These are phyloP conservation scores for Pteromalus puparum DNA, from an alignment of 1,140 invertebrate species.

Conservation along the genomic window DNA sequence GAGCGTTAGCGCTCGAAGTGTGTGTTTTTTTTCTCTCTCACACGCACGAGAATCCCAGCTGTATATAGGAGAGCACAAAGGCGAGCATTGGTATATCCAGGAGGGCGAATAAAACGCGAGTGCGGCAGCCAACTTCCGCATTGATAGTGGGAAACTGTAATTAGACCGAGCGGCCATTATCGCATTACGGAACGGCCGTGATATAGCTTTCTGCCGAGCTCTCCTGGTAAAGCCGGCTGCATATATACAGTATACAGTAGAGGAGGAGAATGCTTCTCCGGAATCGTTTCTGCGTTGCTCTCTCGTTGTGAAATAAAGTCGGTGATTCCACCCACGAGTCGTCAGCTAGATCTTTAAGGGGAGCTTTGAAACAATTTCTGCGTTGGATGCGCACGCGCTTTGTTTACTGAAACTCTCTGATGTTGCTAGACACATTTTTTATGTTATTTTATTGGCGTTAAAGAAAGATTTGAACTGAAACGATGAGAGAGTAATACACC, in stretches of 20 bases:
- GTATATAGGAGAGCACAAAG: not conserved
- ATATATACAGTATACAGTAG: too few species aligned
- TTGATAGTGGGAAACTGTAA: conserved; percentile 30
- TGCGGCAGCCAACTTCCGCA: not conserved
- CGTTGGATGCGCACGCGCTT: too few species aligned
- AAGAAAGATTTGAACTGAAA: too few species aligned
- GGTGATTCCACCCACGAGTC: too few species aligned
- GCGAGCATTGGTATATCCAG: conserved; percentile 24
- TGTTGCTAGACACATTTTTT: too few species aligned
- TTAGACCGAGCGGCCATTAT: conserved; percentile 29
- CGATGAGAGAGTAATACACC: too few species aligned
- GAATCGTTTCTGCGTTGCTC: not conserved
- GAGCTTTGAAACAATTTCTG: not conserved
- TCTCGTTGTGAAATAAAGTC: conserved; percentile 3
- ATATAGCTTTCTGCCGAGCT: not conserved
- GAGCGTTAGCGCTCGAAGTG: not conserved
- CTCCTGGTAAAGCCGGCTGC: not conserved
- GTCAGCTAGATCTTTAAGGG: not conserved
- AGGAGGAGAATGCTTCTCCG: too few species aligned
- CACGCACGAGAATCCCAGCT: not conserved
- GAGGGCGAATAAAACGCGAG: conserved; percentile 5
- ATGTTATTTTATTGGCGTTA: too few species aligned
- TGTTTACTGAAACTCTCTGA: too few species aligned
- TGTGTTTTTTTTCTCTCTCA: not conserved
- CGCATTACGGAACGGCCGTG: conserved; percentile 4